Evolutionary conservation across 2,113 vertebrate species (phyloP), one percentile per base, ranked within the genome.

Genomic region (Barbus barbus): DNA sequence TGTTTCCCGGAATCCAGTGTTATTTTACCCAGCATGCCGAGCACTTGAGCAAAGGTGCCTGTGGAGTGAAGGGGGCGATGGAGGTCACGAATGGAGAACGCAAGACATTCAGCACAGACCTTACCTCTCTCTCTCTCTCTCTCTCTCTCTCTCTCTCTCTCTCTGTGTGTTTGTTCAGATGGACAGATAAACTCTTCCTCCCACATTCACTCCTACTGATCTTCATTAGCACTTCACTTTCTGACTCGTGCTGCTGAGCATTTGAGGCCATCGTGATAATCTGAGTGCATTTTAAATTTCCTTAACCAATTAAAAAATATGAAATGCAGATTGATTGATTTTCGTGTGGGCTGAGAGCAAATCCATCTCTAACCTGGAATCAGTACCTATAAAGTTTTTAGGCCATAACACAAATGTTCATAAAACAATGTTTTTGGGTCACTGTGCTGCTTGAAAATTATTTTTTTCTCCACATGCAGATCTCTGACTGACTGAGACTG

Each of bases 131-230:
- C n/a, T n/a, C n/a, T n/a, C n/a, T n/a, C n/a, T n/a, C n/a, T n/a
- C n/a, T n/a, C n/a, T n/a, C n/a, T 75, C 38, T 69, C 46, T 26
- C 77, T 20, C 41, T 60, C 3, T 44, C 41, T 12, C 2, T 44
- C 3, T 44, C 0, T 38, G 14, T 46, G 2, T 87, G 86, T 87
- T 84, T 87, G 60, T 81, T 84, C 83, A 87, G 86, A 82, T 84
- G 86, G 78, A 72, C 13, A 6, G 2, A 81, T 74, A 56, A 51
- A 33, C 44, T 61, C 75, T 73, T 74, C 58, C 12, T 75, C 31
- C 44, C 74, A 41, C 14, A 56, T 36, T 22, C 13, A 44, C 58
- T 63, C 76, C 69, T 48, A 75, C 58, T 56, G 14, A 46, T 67
- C 9, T 51, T 86, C 83, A 84, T 75, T 63, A 71, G 51, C 18